phyloP scores from a whole-genome alignment of 2,888 invertebrate genomes.

The Formica aserva region DNA sequence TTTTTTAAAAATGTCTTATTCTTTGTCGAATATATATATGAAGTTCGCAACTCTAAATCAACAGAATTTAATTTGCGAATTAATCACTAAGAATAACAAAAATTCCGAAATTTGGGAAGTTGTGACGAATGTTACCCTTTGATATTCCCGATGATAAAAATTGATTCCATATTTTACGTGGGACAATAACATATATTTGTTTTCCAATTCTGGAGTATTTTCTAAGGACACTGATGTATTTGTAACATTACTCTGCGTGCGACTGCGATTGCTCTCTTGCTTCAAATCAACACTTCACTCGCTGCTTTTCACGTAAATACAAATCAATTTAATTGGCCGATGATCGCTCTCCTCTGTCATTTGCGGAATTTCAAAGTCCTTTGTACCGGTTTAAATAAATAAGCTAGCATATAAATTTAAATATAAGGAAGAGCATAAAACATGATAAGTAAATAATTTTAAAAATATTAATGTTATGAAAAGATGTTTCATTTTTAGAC shows the following conservation, averaged over 20 bases:
- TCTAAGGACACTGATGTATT: neutral
- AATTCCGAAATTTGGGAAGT: neutral
- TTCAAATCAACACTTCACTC: neutral
- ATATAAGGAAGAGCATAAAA: neutral
- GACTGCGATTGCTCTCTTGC: neutral
- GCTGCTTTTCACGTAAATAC: neutral
- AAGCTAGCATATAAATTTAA: neutral
- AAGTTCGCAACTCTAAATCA: neutral
- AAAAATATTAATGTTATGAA: neutral
- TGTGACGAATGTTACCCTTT: neutral
- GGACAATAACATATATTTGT: neutral
- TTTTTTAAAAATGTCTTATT: neutral
- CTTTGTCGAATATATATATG: neutral
- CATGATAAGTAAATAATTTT: neutral
- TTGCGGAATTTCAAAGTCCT: neutral
- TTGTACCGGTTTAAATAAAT: neutral
- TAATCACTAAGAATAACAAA: neutral
- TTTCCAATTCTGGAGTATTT: neutral
- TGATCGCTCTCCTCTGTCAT: neutral
- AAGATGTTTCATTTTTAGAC: neutral
- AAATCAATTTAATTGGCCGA: constrained; percentile 7
- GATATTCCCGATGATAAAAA: neutral
- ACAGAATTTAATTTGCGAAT: neutral
- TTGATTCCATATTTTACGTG: neutral
- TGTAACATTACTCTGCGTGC: neutral